A percentile compares a stretch with the other conserved stretches of the same genome.
Evolutionary conservation across 2,113 vertebrate species (phyloP).

Genomic region (Grantiella picta): DNA sequence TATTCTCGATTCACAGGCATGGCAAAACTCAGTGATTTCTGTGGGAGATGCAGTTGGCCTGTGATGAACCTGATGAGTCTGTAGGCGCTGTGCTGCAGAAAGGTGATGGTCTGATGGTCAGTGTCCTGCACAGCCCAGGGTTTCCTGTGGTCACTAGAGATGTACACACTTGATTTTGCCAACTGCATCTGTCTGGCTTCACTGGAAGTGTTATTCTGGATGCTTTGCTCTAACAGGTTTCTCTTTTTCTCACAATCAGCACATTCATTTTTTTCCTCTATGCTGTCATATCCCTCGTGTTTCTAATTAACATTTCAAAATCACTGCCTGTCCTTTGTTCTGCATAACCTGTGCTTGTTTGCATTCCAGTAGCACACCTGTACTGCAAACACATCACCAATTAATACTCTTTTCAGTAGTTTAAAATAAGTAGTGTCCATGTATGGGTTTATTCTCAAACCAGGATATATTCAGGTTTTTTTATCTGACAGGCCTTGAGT

Average conservation of each 20-base stretch:
- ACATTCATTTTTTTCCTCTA: not conserved
- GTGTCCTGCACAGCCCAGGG: no score
- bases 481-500: not conserved
- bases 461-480: not conserved
- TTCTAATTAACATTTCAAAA: conserved; percentile 59
- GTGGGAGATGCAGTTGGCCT: not conserved
- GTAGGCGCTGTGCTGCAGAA: not conserved
- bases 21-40: not conserved
- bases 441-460: conserved; percentile 33
- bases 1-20: not conserved
- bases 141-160: not conserved
- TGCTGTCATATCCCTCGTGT: not conserved
- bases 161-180: not conserved
- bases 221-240: not conserved
- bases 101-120: not conserved
- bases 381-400: conserved; percentile 29
- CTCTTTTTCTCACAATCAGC: conserved; percentile 17
- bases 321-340: not conserved
- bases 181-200: not conserved
- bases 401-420: conserved; percentile 20
- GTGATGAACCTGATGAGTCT: no score
- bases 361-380: conserved; percentile 33
- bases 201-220: not conserved
- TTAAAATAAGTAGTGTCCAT: conserved; percentile 8
- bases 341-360: conserved; percentile 24